Base-by-base conservation (phyloP, 1,140 invertebrate genomes). In the Drosophila baimaii region DNA sequence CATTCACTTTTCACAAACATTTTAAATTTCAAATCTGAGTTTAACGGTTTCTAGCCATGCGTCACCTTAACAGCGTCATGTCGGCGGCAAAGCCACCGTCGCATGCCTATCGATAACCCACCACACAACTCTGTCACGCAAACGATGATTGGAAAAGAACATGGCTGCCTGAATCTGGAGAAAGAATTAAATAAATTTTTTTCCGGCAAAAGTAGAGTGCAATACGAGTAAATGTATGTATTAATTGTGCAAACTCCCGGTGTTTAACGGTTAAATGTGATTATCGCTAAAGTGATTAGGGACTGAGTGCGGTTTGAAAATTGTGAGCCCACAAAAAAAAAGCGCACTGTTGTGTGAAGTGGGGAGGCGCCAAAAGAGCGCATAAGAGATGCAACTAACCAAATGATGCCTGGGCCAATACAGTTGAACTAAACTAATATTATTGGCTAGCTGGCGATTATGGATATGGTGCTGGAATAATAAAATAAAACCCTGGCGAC, bases 141-240 rank as follows among this genome's bases (percentile, higher is more conserved):
- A 66, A 15, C 63, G 54, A 72, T 70, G 29, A 49, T 41, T 59
- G 17, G 27, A 77, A 77, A 76, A 77, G 62, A 76, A 77, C 43
- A 77, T 65, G 73, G 73, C 73, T 39, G 63, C 76, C 79, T 64
- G 74, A 74, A 54, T 73, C 64, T 68, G 63, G 49, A 70, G 52
- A 55, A 81, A 82, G 81, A 77, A 79, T 64, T 76, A 55, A 56
- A 88, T 58, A 59, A 49, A 59, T 51, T 79, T 69, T 79, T 71
- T 51, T 83, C 71, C 79, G 80, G 83, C 58, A 83, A 71, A 88
- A 83, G 63, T 33, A 77, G 56, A 69, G 76, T 79, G 55, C 56
- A 83, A 79, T 77, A 69, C 46, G 41, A 51, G 51, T 17, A 47
- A 73, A 79, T 73, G 79, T 86, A 77, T 68, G 81, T 85, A 73